Base-by-base conservation (phyloP, 2,113 vertebrate genomes). In the Rhodinocichla rosea region DNA sequence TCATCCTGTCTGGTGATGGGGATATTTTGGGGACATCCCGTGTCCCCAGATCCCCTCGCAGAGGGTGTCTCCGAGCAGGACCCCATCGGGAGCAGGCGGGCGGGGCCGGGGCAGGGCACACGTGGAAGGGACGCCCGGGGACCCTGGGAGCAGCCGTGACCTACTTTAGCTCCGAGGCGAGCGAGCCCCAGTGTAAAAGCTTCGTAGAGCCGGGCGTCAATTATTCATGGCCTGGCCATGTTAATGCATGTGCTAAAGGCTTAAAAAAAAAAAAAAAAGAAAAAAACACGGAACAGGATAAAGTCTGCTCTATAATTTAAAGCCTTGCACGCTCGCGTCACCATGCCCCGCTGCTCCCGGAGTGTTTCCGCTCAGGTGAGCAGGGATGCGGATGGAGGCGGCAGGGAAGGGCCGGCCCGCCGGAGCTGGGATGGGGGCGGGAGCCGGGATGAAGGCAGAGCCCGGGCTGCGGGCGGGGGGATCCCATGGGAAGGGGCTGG, bases 261-360 rank as follows among this genome's bases (percentile, higher is more conserved):
- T 95, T 60, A 6, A 15, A 4, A 7, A 13, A 32, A 44, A 44
- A 16, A 2, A 6, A 12, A 35, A 52, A 13, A 60, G 35, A 32
- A 37, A 18, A 6, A 27, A 15, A 10, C 5, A 56, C 6, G 22
- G n/a, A 57, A 11, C 15, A 30, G 52, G 21, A 17, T 35, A 78
- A 78, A 20, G 14, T 42, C 93, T 96, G 69, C 75, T 97, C 50
- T 85, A 97, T 97, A 97, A 97, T 97, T 97, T 87, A 97, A 89
- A 96, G 62, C 71, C 64, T 87, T 7, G 7, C 81, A 83, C 11
- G 0, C 50, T 83, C 19, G 63, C 70, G 33, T 40, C 13, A 3
- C 32, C 19, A 3, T 13, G 80, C 8, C 87, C 10, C 1, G 4
- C 49, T 20, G 33, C 49, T 78, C 90, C 75, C 3, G 0, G 24